These are phyloP conservation scores for Spisula solida DNA, from an alignment of 2,888 invertebrate genomes.

Conservation along the genomic window DNA sequence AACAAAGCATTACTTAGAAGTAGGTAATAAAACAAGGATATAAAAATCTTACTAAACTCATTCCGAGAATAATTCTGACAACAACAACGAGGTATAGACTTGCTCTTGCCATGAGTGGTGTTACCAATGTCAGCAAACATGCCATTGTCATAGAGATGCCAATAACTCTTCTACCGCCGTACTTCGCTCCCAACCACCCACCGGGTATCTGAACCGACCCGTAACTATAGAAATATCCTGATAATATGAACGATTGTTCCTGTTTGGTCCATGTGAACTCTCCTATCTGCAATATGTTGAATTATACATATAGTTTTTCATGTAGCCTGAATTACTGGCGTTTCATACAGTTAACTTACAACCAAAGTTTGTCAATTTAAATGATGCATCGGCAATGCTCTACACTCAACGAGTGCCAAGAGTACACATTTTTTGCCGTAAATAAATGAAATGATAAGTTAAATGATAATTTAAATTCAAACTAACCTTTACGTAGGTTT, in stretches of 20 bases:
- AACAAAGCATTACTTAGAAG: too few species aligned
- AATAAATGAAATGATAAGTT: background rate
- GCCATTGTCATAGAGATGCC: constrained; percentile 83
- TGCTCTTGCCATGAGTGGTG: constrained; percentile 79
- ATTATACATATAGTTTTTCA: background rate
- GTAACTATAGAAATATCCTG: constrained; percentile 81
- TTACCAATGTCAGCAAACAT: constrained; percentile 79
- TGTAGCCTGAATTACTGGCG: background rate
- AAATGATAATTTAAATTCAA: too few species aligned
- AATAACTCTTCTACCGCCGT: constrained; percentile 85
- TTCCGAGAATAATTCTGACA: constrained; percentile 70
- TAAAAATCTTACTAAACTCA: constrained; percentile 1
- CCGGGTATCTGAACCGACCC: constrained; percentile 75
- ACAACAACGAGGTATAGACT: constrained; percentile 76
- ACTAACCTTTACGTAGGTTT: too few species aligned
- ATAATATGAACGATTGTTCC: constrained; percentile 72
- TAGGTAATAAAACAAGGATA: too few species aligned
- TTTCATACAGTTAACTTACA: background rate
- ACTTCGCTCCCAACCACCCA: constrained; percentile 76
- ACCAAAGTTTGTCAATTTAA: too few species aligned
- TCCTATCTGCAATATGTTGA: background rate
- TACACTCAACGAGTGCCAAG: background rate
- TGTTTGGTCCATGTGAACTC: constrained; percentile 79
- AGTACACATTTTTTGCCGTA: background rate
- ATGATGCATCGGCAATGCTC: too few species aligned